Evolutionary conservation across 2,888 invertebrate genomes (phyloP).

Genomic region (Trissolcus japonicus): DNA sequence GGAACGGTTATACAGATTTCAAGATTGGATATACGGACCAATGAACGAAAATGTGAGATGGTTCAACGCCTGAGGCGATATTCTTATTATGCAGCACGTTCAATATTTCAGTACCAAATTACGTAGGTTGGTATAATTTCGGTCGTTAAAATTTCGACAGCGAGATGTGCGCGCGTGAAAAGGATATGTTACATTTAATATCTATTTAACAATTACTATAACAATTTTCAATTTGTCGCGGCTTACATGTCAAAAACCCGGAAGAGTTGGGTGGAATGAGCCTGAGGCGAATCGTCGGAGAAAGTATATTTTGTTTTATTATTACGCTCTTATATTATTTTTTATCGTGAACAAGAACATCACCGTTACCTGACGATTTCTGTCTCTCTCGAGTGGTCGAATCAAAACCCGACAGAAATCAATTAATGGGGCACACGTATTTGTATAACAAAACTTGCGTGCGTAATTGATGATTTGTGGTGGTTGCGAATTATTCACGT

Average conservation of each 20-base stretch:
- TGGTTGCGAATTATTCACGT: conserved; percentile 10
- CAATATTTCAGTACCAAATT: conserved; percentile 39
- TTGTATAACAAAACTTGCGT: conserved; percentile 17
- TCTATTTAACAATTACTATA: conserved; percentile 46
- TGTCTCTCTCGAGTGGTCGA: no score
- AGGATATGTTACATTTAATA: conserved; percentile 21
- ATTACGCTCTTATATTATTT: conserved; percentile 26
- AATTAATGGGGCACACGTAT: conserved; percentile 17
- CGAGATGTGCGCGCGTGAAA: conserved; percentile 17
- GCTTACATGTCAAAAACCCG: conserved; percentile 59
- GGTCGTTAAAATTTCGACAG: conserved; percentile 36
- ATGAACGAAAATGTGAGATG: conserved; percentile 37
- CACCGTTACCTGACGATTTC: conserved; percentile 27
- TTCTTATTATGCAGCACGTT: conserved; percentile 30
- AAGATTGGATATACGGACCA: background rate
- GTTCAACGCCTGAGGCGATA: conserved; percentile 6
- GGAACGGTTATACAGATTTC: background rate
- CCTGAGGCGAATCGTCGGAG: conserved; percentile 39
- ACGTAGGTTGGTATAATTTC: conserved; percentile 9
- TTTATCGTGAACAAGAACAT: conserved; percentile 36
- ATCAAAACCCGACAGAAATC: conserved; percentile 11
- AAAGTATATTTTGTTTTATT: conserved; percentile 50
- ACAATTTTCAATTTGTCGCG: conserved; percentile 74
- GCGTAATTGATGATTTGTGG: conserved; percentile 27
- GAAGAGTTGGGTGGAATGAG: conserved; percentile 35